A percentile compares a stretch with the other conserved stretches of the same genome.
Evolutionary conservation across 2,888 invertebrate species (phyloP).

Genomic region (Diadegma fenestrale): DNA sequence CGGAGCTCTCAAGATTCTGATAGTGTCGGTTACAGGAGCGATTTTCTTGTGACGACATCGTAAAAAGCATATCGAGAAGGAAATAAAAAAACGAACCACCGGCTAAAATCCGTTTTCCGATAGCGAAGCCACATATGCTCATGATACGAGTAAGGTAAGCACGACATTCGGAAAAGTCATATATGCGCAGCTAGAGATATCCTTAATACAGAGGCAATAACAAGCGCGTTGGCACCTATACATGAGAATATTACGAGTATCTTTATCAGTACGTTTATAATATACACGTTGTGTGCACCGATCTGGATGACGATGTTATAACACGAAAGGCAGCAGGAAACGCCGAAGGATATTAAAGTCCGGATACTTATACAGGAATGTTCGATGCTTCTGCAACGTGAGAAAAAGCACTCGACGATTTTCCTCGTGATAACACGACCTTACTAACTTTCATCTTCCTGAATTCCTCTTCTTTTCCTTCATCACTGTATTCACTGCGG

Average conservation of each 20-base stretch:
- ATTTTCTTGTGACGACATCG: conserved; percentile 26
- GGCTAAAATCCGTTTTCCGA: conserved; percentile 10
- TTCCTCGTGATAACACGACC: conserved; percentile 9
- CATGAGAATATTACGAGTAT: conserved; percentile 31
- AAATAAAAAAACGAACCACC: neutral
- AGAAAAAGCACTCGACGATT: neutral
- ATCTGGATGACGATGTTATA: conserved; percentile 26
- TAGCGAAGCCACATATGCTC: conserved; percentile 11
- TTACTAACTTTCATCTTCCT: neutral
- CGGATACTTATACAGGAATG: conserved; percentile 29
- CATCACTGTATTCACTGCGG: conserved; percentile 1
- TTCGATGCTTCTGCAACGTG: conserved; percentile 23
- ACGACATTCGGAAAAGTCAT: conserved; percentile 13
- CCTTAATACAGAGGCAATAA: conserved; percentile 17
- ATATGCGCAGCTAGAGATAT: neutral
- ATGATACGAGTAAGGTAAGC: neutral
- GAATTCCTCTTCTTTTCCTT: neutral
- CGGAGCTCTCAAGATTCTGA: conserved; percentile 4
- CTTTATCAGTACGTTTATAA: conserved; percentile 24
- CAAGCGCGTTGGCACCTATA: neutral
- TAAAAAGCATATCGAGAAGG: neutral
- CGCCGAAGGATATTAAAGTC: conserved; percentile 36
- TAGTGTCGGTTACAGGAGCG: conserved; percentile 1
- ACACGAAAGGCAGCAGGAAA: conserved; percentile 5
- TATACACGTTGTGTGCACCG: neutral